phyloP scores from a whole-genome alignment of 1,140 invertebrate genomes.

The Polypedilum pembai region DNA sequence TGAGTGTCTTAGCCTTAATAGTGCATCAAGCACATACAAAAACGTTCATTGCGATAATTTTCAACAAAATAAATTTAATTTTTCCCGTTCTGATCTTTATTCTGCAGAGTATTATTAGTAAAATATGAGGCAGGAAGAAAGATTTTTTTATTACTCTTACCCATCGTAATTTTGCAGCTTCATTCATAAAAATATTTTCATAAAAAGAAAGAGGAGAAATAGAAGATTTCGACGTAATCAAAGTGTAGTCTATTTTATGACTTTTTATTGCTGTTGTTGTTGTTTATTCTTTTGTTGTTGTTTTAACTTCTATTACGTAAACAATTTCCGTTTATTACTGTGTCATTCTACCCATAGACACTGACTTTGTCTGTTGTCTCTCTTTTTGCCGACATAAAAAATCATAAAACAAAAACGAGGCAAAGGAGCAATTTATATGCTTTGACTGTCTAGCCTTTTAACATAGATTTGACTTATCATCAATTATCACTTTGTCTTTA shows the following conservation, averaged over 20 bases:
- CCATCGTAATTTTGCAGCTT: background rate
- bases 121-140: background rate
- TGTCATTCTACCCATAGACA: constrained; percentile 4
- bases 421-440: background rate
- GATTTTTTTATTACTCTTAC: background rate
- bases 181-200: background rate
- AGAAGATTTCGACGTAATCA: constrained; percentile 1
- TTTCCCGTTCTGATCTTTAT: too few relatives aligned
- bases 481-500: background rate
- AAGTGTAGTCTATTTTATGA: constrained; percentile 13
- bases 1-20: too few relatives aligned
- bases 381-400: background rate
- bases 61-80: too few relatives aligned
- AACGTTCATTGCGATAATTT: too few relatives aligned
- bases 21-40: too few relatives aligned
- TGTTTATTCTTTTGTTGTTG: background rate
- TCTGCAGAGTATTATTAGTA: background rate
- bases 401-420: background rate
- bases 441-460: constrained; percentile 9
- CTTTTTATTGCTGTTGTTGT: background rate
- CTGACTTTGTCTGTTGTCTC: background rate
- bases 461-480: background rate
- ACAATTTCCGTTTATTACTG: constrained; percentile 6
- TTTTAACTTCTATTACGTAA: constrained; percentile 19
- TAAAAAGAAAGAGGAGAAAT: background rate